A percentile compares a stretch with the other conserved stretches of the same genome.
These are phyloP conservation scores for Nomada flava DNA, from an alignment of 2,888 invertebrate species.

Conservation along the genomic window DNA sequence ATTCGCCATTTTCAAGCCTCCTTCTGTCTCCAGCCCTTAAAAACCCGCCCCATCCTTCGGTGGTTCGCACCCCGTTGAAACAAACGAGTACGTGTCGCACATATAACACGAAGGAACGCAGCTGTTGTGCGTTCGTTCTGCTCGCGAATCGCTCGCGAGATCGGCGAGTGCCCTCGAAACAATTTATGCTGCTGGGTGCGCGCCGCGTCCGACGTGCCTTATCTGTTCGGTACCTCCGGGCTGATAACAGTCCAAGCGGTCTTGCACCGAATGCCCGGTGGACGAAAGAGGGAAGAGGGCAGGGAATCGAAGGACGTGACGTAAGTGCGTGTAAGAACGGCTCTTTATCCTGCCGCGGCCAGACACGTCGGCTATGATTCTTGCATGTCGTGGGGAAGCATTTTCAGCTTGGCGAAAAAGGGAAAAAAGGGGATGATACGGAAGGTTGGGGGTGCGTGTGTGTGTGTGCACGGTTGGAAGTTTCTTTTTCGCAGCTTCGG, in stretches of 20 bases:
- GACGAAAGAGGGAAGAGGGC: constrained; percentile 26
- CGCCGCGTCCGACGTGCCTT: constrained; percentile 80
- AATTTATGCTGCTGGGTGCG: constrained; percentile 79
- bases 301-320: constrained; percentile 76
- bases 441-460: not conserved
- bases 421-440: not conserved
- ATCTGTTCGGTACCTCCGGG: constrained; percentile 71
- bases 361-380: constrained; percentile 74
- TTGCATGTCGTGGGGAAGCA: constrained; percentile 30
- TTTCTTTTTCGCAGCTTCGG: constrained; percentile 17
- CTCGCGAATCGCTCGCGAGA: constrained; percentile 68
- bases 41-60: not conserved
- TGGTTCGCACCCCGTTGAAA: not conserved
- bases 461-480: constrained; percentile 5
- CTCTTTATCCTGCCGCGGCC: constrained; percentile 80
- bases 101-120: not conserved
- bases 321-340: constrained; percentile 79
- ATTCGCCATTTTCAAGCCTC: not conserved
- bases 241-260: constrained; percentile 75
- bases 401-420: not conserved
- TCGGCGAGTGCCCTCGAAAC: constrained; percentile 77
- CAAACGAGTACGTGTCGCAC: not conserved
- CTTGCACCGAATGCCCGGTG: constrained; percentile 57
- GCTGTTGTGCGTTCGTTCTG: constrained; percentile 39
- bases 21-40: not conserved